Percentiles rank a stretch among this genome's conserved stretches.
Evolutionary conservation across 2,797 vertebrate species (phyloP).

Genomic region (Oreochromis mossambicus): DNA sequence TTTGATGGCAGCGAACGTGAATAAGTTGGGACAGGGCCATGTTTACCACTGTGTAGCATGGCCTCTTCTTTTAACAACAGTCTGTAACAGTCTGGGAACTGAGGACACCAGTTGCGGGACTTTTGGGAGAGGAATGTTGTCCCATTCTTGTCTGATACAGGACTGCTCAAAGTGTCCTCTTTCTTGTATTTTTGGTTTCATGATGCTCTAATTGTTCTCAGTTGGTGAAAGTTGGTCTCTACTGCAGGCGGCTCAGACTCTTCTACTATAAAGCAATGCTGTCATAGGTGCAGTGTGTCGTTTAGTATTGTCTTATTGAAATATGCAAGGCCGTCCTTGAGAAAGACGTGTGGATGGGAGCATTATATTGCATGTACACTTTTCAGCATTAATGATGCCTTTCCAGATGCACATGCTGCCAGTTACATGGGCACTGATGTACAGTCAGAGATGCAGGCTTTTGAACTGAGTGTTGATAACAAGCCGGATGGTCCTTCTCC

Average conservation of each 20-base stretch:
- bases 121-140: background rate
- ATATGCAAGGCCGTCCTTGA: background rate
- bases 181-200: background rate
- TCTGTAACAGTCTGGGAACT: background rate
- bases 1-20: background rate
- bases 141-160: background rate
- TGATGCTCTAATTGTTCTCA: background rate
- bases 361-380: background rate
- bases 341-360: background rate
- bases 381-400: background rate
- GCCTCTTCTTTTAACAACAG: background rate
- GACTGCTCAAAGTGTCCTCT: background rate
- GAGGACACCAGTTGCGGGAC: background rate
- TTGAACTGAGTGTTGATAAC: background rate
- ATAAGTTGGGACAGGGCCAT: background rate
- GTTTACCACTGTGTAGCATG: background rate
- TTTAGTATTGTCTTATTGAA: background rate
- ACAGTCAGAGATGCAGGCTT: no score
- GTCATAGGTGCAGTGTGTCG: background rate
- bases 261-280: background rate
- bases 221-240: background rate
- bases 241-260: background rate
- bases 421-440: fast-evolving
- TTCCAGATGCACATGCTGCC: background rate
- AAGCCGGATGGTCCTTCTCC: background rate